phyloP scores from a whole-genome alignment of 92 coral and sea anemone genomes.

The Anthopleura xanthogrammica region DNA sequence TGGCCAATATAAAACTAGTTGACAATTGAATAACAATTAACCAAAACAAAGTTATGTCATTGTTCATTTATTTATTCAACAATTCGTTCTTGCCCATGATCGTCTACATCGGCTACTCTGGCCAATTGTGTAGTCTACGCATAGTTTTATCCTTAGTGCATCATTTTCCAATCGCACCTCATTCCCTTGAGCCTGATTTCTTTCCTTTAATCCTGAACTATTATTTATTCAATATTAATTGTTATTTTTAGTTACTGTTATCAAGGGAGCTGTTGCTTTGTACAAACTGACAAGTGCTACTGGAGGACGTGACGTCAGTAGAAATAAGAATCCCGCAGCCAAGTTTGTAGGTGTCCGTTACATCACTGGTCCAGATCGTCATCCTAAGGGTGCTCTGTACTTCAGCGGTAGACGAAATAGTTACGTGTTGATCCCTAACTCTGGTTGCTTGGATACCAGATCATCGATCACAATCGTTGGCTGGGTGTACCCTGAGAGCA shows the following conservation, averaged over 20 bases:
- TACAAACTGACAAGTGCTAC: constrained; percentile 49
- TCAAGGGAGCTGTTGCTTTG: constrained; percentile 63
- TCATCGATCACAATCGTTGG: constrained; percentile 61
- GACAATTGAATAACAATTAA: no score
- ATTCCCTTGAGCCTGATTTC: no score
- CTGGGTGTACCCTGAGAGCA: constrained; percentile 70
- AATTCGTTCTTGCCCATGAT: no score
- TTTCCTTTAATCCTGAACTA: no score
- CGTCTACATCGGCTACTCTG: no score
- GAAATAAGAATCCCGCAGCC: constrained; percentile 60
- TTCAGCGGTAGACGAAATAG: constrained; percentile 66
- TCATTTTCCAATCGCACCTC: no score
- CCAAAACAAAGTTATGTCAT: no score
- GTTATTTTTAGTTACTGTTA: constrained; percentile 25
- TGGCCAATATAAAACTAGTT: no score
- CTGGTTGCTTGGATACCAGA: constrained; percentile 51
- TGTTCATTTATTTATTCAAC: no score
- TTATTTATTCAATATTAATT: no score
- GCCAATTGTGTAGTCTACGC: no score
- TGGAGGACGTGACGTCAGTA: constrained; percentile 54
- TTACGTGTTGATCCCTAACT: constrained; percentile 68
- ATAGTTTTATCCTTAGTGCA: no score
- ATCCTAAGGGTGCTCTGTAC: constrained; percentile 48
- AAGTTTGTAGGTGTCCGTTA: constrained; percentile 37
- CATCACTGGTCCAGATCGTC: constrained; percentile 66